Percentiles rank a stretch among this genome's conserved stretches.
Evolutionary conservation across 37 sponge, comb jelly and placozoan species (phyloP).

Genomic region (Ephydatia muelleri): DNA sequence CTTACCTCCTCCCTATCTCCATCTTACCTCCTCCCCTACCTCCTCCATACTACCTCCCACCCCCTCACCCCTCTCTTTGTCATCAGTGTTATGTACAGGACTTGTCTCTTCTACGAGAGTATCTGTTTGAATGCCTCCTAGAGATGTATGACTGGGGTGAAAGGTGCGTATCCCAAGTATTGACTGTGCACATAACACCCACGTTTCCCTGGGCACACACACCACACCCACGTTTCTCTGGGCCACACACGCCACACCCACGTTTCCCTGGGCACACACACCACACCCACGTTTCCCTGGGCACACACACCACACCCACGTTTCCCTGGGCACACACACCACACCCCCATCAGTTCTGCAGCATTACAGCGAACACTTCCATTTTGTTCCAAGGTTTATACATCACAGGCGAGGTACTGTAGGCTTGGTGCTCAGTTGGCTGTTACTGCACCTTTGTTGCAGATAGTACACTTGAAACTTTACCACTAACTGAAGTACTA

Average conservation of each 20-base stretch:
- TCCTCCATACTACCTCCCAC: neutral
- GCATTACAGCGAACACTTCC: neutral
- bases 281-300: neutral
- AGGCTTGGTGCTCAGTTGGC: too few relatives aligned
- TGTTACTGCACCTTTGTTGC: neutral
- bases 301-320: neutral
- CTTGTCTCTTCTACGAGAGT: slow-evolving; percentile 49
- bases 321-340: neutral
- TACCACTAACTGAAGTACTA: neutral
- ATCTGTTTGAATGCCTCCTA: slow-evolving; percentile 55
- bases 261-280: neutral
- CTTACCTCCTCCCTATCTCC: neutral
- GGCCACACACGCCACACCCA: neutral
- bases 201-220: neutral
- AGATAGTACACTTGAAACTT: neutral
- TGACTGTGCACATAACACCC: neutral
- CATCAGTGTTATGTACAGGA: slow-evolving; percentile 41
- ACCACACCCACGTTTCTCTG: neutral
- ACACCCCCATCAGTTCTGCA: slow-evolving; percentile 7
- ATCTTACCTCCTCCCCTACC: slow-evolving; percentile 13
- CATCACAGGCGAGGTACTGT: neutral
- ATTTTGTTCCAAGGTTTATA: slow-evolving; percentile 38
- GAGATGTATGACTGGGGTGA: slow-evolving; percentile 73
- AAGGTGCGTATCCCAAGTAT: slow-evolving; percentile 14
- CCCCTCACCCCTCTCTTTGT: neutral